phyloP scores from a whole-genome alignment of 2,888 invertebrate genomes.

The Microctonus brassicae region DNA sequence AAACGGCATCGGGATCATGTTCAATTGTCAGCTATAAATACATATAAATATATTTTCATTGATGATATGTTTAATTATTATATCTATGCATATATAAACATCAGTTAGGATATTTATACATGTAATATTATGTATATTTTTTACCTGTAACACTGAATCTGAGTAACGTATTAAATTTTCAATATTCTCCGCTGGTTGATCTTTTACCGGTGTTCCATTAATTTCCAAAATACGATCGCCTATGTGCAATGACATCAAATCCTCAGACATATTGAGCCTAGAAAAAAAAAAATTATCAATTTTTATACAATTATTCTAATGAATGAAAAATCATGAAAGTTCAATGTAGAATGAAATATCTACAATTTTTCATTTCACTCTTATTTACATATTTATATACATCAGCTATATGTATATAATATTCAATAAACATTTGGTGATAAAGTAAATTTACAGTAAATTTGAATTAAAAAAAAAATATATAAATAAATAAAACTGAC shows the following conservation, averaged over 20 bases:
- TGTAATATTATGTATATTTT: too few species aligned
- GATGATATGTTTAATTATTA: slow-evolving; percentile 9
- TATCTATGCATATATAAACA: not conserved
- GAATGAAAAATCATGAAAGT: not conserved
- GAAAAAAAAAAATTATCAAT: slow-evolving; percentile 49
- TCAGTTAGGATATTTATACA: slow-evolving; percentile 19
- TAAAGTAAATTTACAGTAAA: not conserved
- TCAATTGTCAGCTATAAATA: slow-evolving; percentile 84
- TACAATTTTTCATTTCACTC: not conserved
- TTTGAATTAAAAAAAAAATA: not conserved
- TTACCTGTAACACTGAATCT: slow-evolving; percentile 82
- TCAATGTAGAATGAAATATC: slow-evolving; percentile 1
- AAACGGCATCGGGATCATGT: slow-evolving; percentile 85
- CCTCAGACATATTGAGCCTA: slow-evolving; percentile 86
- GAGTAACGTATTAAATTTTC: slow-evolving; percentile 81
- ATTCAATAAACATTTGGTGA: not conserved
- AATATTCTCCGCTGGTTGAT: slow-evolving; percentile 83
- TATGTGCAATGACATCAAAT: slow-evolving; percentile 86
- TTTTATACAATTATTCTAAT: not conserved
- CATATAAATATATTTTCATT: not conserved
- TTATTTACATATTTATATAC: not conserved
- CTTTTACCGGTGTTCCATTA: slow-evolving; percentile 89
- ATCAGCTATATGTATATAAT: too few species aligned
- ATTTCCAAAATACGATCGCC: slow-evolving; percentile 95
- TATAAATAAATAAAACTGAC: not conserved